Base-by-base conservation (phyloP, 2,797 vertebrate genomes). In the Selene dorsalis region DNA sequence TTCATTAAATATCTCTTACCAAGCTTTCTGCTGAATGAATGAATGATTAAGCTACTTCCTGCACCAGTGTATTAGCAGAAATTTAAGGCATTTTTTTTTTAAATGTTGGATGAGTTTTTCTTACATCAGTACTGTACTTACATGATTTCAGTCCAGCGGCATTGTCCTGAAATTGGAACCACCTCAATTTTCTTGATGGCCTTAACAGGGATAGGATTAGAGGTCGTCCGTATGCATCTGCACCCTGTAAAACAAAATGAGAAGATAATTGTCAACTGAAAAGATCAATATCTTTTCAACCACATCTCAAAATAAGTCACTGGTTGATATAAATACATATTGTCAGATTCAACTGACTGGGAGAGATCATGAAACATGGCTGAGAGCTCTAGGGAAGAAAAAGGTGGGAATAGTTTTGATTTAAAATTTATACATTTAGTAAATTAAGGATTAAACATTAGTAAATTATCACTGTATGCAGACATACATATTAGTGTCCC, bases 61-160 rank as follows among this genome's bases (percentile, higher is more conserved):
- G 32, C 7, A 8, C 7, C 32, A 35, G 32, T 35, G 7, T 8
- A 9, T 35, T 35, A 35, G 9, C 32, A 35, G 32, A 35, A 8
- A 35, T 35, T 35, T 35, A 35, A 35, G 30, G 30, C 30, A 30
- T 4, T 30, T 30, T 30, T 30, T 30, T 30, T 30, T 30, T 6
- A 30, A 8, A 35, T 1, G 4, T 35, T 35, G 1, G 32, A 35
- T 35, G 32, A 35, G 32, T 48, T 48, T 47, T 10, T n/a, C 7
- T n/a, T 4, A 14, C 39, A 30, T 41, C 0, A 26, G 6, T 64
- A n/a, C 4, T 3, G 12, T 4, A 89, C 93, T 93, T 57, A 94
- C 93, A 85, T 55, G 55, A 91, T 68, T 77, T 94, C 87, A 2
- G 2, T 24, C 2, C 52, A 13, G 52, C 87, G 87, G 24, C 93